Evolutionary conservation across 2,113 vertebrate genomes (phyloP).

Genomic region (Lophotis ruficrista): DNA sequence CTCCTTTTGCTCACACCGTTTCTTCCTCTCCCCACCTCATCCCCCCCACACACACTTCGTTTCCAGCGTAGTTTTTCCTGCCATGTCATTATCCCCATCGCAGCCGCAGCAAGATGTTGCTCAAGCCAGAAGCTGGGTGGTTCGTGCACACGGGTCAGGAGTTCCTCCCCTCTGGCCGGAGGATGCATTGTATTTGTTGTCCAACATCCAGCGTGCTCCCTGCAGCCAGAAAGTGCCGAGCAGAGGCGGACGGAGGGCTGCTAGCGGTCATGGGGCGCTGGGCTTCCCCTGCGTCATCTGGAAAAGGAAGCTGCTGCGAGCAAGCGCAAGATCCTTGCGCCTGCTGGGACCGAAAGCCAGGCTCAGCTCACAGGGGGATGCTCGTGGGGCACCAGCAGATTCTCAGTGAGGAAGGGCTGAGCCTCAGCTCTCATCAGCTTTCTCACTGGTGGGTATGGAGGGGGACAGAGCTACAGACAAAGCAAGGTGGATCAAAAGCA

Average conservation of each 20-base stretch:
- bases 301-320: not conserved
- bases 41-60: rapidly evolving
- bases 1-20: not conserved
- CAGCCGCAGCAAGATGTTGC: rapidly evolving
- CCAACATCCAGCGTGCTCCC: rapidly evolving
- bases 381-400: not conserved
- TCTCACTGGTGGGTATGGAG: not conserved
- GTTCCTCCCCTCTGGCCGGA: not conserved
- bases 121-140: not conserved
- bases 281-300: not conserved
- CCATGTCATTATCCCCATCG: rapidly evolving
- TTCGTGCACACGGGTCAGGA: not conserved
- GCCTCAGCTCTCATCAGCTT: not conserved
- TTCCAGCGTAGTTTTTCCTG: not conserved
- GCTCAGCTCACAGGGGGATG: not conserved
- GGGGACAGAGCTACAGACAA: not conserved
- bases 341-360: not conserved
- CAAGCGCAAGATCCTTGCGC: rapidly evolving
- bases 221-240: not conserved
- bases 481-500: not conserved
- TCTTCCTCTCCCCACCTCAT: not conserved
- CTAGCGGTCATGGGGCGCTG: not conserved
- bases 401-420: not conserved
- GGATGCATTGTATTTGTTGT: not conserved
- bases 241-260: not conserved